These are phyloP conservation scores for Chromobotia macracanthus DNA, from an alignment of 2,797 vertebrate genomes.

Conservation along the genomic window DNA sequence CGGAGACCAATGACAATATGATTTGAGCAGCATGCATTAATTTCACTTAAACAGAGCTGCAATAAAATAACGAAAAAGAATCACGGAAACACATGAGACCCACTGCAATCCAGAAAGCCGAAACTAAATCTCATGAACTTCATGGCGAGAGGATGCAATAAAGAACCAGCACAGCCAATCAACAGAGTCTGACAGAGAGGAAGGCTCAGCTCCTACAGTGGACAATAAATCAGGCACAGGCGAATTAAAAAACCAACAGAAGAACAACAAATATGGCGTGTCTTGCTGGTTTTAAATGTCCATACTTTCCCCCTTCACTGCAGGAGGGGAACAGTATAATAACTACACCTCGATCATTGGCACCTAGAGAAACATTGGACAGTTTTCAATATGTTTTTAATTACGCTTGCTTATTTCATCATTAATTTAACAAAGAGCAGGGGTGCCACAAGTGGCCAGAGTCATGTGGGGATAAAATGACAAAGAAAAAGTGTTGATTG, in stretches of 20 bases:
- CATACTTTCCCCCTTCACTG: conserved; percentile 75
- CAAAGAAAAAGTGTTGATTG: conserved; percentile 50
- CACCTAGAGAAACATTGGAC: conserved; percentile 82
- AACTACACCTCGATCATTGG: conserved; percentile 82
- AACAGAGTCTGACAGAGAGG: conserved; percentile 64
- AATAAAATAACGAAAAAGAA: conserved; percentile 44
- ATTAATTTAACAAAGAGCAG: conserved; percentile 70
- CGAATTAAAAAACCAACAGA: conserved; percentile 76
- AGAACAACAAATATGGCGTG: conserved; percentile 81
- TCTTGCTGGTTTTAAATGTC: conserved; percentile 84
- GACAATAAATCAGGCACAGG: conserved; percentile 75
- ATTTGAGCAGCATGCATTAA: conserved; percentile 59
- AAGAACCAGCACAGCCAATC: conserved; percentile 40
- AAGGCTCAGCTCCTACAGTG: conserved; percentile 71
- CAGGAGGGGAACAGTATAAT: conserved; percentile 85
- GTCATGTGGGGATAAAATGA: conserved; percentile 68
- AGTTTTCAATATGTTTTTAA: conserved; percentile 81
- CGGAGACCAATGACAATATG: conserved; percentile 56
- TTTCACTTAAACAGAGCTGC: conserved; percentile 54
- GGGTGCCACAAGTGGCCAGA: conserved; percentile 68
- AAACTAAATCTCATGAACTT: conserved; percentile 42
- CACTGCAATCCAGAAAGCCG: conserved; percentile 39
- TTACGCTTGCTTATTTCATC: conserved; percentile 80
- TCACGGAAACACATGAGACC: conserved; percentile 48
- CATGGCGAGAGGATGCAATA: conserved; percentile 48